Evolutionary conservation across 2,888 invertebrate genomes (phyloP).

Genomic region (Tyria jacobaeae): DNA sequence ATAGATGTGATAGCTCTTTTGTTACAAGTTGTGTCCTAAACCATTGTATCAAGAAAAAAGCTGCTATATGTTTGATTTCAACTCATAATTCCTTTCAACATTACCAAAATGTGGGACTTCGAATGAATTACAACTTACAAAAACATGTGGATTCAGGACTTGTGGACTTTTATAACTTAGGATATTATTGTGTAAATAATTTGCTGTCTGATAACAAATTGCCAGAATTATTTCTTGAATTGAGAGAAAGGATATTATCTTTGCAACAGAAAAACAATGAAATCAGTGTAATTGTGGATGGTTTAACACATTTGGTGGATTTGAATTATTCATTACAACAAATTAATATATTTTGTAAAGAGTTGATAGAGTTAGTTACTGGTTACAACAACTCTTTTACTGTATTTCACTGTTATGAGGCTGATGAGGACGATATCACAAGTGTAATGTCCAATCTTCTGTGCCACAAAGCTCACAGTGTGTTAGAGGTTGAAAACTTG

Average conservation of each 20-base stretch:
- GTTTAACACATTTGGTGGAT: slow-evolving; percentile 90
- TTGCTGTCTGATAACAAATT: slow-evolving; percentile 62
- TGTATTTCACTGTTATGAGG: slow-evolving; percentile 86
- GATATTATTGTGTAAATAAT: slow-evolving; percentile 59
- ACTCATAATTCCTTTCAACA: slow-evolving; percentile 91
- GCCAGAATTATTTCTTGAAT: slow-evolving; percentile 69
- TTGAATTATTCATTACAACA: slow-evolving; percentile 85
- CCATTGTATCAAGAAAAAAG: slow-evolving; percentile 87
- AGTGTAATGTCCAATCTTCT: slow-evolving; percentile 87
- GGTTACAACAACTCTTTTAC: slow-evolving; percentile 71
- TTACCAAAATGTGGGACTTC: slow-evolving; percentile 91
- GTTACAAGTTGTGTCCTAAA: slow-evolving; percentile 89
- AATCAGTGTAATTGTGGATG: slow-evolving; percentile 89
- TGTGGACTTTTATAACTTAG: slow-evolving; percentile 68
- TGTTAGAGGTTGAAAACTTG: slow-evolving; percentile 88
- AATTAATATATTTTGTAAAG: slow-evolving; percentile 82
- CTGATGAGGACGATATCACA: slow-evolving; percentile 86
- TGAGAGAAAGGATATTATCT: slow-evolving; percentile 71
- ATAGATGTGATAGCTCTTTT: slow-evolving; percentile 91
- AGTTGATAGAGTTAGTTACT: slow-evolving; percentile 71
- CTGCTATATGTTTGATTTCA: slow-evolving; percentile 88
- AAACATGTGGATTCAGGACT: slow-evolving; percentile 72
- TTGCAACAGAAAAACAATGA: slow-evolving; percentile 69
- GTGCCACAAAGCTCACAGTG: slow-evolving; percentile 88
- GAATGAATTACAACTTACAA: slow-evolving; percentile 90